These are phyloP conservation scores for Brachyistius frenatus DNA, from an alignment of 2,113 vertebrate genomes.

Conservation along the genomic window DNA sequence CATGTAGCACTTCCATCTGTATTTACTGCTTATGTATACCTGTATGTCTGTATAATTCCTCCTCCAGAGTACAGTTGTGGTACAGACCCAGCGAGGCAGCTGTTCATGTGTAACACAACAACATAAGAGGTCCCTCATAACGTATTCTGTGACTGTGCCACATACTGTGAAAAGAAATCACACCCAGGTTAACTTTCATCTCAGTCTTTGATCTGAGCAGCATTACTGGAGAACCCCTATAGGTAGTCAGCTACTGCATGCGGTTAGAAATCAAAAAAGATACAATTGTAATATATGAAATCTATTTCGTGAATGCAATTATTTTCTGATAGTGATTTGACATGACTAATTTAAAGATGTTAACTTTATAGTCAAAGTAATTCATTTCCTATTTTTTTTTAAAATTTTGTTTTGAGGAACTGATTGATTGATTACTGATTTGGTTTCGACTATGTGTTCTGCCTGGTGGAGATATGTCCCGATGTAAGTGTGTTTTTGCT, in stretches of 20 bases:
- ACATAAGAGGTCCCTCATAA: neutral
- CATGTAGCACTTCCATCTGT: neutral
- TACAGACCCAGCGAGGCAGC: neutral
- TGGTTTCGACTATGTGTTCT: neutral
- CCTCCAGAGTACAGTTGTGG: neutral
- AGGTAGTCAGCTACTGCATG: neutral
- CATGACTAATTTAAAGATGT: too few species aligned
- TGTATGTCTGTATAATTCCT: neutral
- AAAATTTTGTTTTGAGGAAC: too few species aligned
- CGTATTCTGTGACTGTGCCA: neutral
- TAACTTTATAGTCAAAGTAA: too few species aligned
- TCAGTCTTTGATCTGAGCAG: constrained; percentile 14
- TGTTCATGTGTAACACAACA: neutral
- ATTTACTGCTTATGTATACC: neutral
- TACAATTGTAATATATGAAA: neutral
- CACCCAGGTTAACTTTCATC: constrained; percentile 4
- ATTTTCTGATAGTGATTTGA: neutral
- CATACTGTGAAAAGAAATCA: neutral
- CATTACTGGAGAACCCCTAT: neutral
- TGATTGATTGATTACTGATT: neutral
- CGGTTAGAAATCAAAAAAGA: neutral
- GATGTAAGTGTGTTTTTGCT: neutral
- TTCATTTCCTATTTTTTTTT: too few species aligned
- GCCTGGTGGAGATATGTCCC: neutral
- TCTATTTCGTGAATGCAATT: neutral